These are phyloP conservation scores for Cheilosia vulpina DNA, from an alignment of 2,888 invertebrate genomes.

Conservation along the genomic window DNA sequence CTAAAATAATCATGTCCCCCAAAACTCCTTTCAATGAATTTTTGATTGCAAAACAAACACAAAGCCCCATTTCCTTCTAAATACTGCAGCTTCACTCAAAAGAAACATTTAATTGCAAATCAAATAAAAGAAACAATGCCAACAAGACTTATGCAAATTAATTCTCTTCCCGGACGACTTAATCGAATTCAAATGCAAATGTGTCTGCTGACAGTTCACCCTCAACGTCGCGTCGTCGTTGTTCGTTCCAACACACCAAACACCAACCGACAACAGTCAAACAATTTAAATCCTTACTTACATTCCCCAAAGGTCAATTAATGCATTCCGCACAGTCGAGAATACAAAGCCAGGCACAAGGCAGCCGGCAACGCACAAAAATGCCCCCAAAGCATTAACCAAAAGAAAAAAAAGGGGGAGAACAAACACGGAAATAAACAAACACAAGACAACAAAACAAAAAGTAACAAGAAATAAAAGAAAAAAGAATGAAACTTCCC, in stretches of 20 bases:
- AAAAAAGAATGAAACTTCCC: constrained; percentile 57
- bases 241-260: constrained; percentile 42
- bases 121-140: constrained; percentile 64
- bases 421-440: constrained; percentile 68
- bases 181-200: constrained; percentile 75
- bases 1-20: constrained; percentile 19
- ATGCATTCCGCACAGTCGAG: constrained; percentile 64
- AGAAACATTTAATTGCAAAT: constrained; percentile 71
- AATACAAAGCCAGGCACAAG: neutral
- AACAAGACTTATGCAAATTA: constrained; percentile 71
- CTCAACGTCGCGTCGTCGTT: constrained; percentile 18
- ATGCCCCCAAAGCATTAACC: constrained; percentile 41
- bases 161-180: constrained; percentile 68
- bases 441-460: constrained; percentile 61
- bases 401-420: constrained; percentile 24
- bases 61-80: constrained; percentile 45
- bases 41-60: constrained; percentile 58
- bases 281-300: constrained; percentile 75
- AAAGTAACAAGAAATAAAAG: constrained; percentile 41
- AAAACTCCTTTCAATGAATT: constrained; percentile 18
- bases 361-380: constrained; percentile 2
- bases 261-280: constrained; percentile 68
- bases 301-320: constrained; percentile 75
- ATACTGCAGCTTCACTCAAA: constrained; percentile 41
- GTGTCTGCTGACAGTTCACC: constrained; percentile 46